phyloP scores from a whole-genome alignment of 2,888 invertebrate genomes.

The Protophormia terraenovae region DNA sequence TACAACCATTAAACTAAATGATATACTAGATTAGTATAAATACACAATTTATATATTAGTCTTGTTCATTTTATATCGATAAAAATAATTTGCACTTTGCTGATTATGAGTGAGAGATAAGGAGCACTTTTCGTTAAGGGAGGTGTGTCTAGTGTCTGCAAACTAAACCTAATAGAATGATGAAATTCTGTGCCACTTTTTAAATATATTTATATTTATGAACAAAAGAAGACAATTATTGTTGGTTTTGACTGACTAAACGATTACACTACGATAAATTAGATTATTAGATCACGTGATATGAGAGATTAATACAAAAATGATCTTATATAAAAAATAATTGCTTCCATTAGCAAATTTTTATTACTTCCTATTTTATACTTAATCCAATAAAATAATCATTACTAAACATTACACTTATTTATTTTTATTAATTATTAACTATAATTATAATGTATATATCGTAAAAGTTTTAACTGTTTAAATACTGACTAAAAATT shows the following conservation, averaged over 20 bases:
- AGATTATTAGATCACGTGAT: not conserved
- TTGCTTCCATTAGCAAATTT: not conserved
- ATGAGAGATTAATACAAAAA: not conserved
- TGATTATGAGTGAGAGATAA: conserved; percentile 21
- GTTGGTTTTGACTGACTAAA: not conserved
- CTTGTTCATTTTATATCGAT: not conserved
- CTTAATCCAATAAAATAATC: no score
- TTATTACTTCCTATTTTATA: no score
- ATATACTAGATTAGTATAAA: not conserved
- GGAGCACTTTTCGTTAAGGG: not conserved
- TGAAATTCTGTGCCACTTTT: conserved; percentile 26
- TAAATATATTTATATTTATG: no score
- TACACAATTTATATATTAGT: not conserved
- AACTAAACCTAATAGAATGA: conserved; percentile 23
- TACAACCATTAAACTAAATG: not conserved
- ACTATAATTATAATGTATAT: no score
- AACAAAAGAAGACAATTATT: not conserved
- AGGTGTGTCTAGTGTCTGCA: conserved; percentile 31
- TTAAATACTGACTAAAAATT: no score
- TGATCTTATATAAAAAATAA: not conserved
- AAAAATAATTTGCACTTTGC: conserved; percentile 26
- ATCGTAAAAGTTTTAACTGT: no score
- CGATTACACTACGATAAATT: not conserved
- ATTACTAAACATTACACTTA: no score
- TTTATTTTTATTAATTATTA: no score